Evolutionary conservation across 2,113 vertebrate species (phyloP).

Genomic region (Bolborhynchus lineola): DNA sequence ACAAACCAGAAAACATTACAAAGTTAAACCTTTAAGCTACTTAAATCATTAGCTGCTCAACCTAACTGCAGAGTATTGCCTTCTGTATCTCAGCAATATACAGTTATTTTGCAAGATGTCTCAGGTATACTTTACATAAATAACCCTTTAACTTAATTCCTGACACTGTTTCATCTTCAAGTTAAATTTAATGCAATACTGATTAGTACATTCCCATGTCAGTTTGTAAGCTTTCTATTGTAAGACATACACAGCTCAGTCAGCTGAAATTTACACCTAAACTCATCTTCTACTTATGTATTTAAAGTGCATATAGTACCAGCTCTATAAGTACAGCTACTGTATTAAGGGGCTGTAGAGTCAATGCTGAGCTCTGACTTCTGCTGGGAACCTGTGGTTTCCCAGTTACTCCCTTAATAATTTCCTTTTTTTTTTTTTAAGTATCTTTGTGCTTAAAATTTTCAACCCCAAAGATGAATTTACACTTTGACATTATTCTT

Average conservation of each 20-base stretch:
- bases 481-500: neutral
- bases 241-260: constrained; percentile 54
- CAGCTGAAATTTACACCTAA: neutral
- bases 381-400: neutral
- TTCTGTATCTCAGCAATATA: constrained; percentile 26
- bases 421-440: neutral
- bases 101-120: constrained; percentile 47
- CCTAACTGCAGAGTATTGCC: constrained; percentile 37
- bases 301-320: neutral
- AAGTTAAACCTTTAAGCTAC: neutral
- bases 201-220: constrained; percentile 60
- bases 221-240: constrained; percentile 46
- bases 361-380: neutral
- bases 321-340: neutral
- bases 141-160: constrained; percentile 58
- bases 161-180: constrained; percentile 60
- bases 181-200: constrained; percentile 65
- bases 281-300: neutral
- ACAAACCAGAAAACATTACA: neutral
- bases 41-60: constrained; percentile 8
- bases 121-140: constrained; percentile 49
- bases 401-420: neutral
- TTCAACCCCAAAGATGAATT: neutral
- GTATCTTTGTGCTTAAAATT: neutral
- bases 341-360: neutral